phyloP scores from a whole-genome alignment of 1,140 invertebrate species.

The Saccostrea echinata region DNA sequence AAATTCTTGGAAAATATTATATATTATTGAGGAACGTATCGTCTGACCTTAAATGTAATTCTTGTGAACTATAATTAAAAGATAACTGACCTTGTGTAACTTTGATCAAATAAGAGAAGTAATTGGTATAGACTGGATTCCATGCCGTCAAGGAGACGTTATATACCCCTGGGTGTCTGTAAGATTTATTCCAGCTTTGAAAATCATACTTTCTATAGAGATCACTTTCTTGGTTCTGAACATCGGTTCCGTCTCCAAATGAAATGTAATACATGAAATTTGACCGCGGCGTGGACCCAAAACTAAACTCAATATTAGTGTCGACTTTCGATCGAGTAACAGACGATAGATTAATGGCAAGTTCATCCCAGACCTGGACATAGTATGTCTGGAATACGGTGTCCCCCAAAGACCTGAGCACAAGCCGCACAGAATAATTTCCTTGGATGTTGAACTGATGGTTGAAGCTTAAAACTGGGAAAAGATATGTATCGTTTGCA shows the following conservation, averaged over 20 bases:
- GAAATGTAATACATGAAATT: constrained; percentile 9
- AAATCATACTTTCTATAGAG: not conserved
- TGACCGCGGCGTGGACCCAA: constrained; percentile 3
- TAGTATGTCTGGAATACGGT: not conserved
- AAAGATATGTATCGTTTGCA: not conserved
- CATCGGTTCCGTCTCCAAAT: not conserved
- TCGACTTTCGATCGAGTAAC: constrained; percentile 12
- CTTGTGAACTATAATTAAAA: no score
- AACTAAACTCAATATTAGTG: not conserved
- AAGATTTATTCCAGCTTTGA: constrained; percentile 2
- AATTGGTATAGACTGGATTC: not conserved
- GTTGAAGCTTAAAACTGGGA: not conserved
- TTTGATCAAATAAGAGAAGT: constrained; percentile 29
- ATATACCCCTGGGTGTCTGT: not conserved
- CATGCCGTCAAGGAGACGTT: constrained; percentile 4
- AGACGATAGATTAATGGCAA: constrained; percentile 5
- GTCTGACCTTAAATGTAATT: no score
- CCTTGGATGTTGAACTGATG: constrained; percentile 28
- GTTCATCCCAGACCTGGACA: constrained; percentile 10
- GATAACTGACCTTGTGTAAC: not conserved
- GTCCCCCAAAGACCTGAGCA: not conserved
- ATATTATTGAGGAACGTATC: no score
- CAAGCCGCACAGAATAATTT: constrained; percentile 1
- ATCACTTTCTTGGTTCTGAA: not conserved
- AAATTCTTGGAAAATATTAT: no score